Percentiles rank a stretch among this genome's conserved stretches.
Evolutionary conservation across 2,113 vertebrate species (phyloP).

Genomic region (Notiomystis cincta): DNA sequence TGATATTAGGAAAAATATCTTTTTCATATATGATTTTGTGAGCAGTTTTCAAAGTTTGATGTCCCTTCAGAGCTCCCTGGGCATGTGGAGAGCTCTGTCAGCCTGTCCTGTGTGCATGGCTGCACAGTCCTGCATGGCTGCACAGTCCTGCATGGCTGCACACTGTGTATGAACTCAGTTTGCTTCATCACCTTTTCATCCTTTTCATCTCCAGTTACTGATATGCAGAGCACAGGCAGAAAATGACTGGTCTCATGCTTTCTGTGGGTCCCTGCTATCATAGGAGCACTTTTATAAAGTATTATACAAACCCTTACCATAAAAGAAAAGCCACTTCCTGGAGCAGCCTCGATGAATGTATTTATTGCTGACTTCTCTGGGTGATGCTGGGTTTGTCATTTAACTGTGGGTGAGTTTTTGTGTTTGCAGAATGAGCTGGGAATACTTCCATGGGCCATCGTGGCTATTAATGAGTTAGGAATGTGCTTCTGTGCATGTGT

Average conservation of each 20-base stretch:
- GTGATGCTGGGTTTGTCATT: neutral
- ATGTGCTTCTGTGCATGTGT: neutral
- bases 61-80: neutral
- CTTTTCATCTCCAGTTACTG: neutral
- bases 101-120: neutral
- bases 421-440: neutral
- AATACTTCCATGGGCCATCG: neutral
- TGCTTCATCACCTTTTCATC: neutral
- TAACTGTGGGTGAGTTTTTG: neutral
- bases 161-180: neutral
- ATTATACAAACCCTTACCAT: neutral
- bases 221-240: neutral
- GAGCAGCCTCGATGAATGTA: neutral
- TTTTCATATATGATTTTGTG: neutral
- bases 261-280: neutral
- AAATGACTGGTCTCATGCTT: neutral
- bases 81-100: neutral
- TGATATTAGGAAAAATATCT: neutral
- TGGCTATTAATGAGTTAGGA: neutral
- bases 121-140: no score
- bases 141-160: neutral
- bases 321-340: neutral
- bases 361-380: neutral
- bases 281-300: neutral
- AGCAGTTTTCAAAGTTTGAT: neutral